These are phyloP conservation scores for Macrocentrus cingulum DNA, from an alignment of 1,140 invertebrate species.

Conservation along the genomic window DNA sequence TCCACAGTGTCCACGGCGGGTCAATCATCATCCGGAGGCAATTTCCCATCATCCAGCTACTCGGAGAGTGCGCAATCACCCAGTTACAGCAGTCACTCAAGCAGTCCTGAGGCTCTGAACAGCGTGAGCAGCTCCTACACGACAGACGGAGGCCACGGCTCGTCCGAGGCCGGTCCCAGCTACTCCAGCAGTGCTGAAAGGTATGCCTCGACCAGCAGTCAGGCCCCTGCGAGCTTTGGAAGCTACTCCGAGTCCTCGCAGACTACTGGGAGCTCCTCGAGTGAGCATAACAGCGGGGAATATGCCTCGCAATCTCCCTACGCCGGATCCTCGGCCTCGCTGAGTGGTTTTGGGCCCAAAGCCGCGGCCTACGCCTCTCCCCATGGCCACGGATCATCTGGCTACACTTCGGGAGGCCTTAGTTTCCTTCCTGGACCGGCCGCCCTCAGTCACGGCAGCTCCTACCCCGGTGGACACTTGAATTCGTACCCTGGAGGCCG, in stretches of 20 bases:
- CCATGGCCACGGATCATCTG: neutral
- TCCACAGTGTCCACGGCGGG: neutral
- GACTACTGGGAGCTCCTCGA: neutral
- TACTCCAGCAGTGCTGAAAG: conserved; percentile 2
- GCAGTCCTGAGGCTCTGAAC: conserved; percentile 13
- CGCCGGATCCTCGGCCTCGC: neutral
- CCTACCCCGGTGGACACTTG: conserved; percentile 4
- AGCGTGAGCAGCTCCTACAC: conserved; percentile 9
- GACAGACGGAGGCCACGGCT: conserved; percentile 4
- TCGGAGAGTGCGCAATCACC: conserved; percentile 7
- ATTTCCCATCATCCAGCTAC: conserved; percentile 10
- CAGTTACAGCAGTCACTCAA: conserved; percentile 8
- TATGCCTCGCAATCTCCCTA: conserved; percentile 10
- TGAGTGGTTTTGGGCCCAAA: conserved; percentile 5
- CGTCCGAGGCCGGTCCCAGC: neutral
- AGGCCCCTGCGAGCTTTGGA: conserved; percentile 8
- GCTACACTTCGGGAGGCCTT: neutral
- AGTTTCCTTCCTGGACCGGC: no score
- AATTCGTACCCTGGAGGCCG: neutral
- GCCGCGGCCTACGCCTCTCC: neutral
- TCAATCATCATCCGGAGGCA: conserved; percentile 3
- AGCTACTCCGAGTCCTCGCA: neutral
- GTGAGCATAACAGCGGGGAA: neutral
- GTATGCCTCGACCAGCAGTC: neutral
- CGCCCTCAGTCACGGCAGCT: neutral